Evolutionary conservation across 2,113 vertebrate genomes (phyloP).

Genomic region (Entelurus aequoreus): DNA sequence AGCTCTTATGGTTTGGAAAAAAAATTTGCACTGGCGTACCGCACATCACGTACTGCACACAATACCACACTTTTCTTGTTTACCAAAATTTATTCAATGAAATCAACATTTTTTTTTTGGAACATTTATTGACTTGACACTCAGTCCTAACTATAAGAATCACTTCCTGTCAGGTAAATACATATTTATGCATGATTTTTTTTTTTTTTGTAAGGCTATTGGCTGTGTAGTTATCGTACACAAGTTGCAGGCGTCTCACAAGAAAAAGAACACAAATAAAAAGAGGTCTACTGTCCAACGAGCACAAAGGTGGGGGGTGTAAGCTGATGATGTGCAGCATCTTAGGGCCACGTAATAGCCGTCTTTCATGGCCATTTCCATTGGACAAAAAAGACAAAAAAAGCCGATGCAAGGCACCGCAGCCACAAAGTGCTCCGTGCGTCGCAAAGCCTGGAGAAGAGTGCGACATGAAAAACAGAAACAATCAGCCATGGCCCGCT

Average conservation of each 20-base stretch:
- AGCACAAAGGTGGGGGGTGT: slow-evolving; percentile 73
- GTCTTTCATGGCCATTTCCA: slow-evolving; percentile 90
- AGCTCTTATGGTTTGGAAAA: too few relatives aligned
- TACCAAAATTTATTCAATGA: slow-evolving; percentile 99
- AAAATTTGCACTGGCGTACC: too few relatives aligned
- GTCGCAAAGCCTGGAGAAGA: slow-evolving; percentile 84
- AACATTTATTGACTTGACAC: slow-evolving; percentile 88
- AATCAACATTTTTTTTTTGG: slow-evolving; percentile 87
- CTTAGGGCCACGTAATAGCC: slow-evolving; percentile 98
- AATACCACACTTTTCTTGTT: slow-evolving; percentile 77
- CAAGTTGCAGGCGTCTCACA: slow-evolving; percentile 70
- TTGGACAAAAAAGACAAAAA: slow-evolving; percentile 18
- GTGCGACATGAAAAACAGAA: slow-evolving; percentile 68
- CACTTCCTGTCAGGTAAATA: slow-evolving; percentile 91
- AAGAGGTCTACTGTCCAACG: slow-evolving; percentile 70
- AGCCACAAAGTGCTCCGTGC: slow-evolving; percentile 86
- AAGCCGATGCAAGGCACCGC: slow-evolving; percentile 96
- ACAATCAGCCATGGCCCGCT: slow-evolving; percentile 35
- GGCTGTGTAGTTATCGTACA: slow-evolving; percentile 80
- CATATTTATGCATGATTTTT: slow-evolving; percentile 70
- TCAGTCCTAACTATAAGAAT: slow-evolving; percentile 66
- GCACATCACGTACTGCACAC: too few relatives aligned
- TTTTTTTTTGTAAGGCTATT: slow-evolving; percentile 90
- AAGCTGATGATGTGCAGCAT: slow-evolving; percentile 98
- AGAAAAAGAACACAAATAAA: slow-evolving; percentile 50